A percentile compares a stretch with the other conserved stretches of the same genome.
Conservation (phyloP, 1,140 invertebrate genomes). For the Papilio glaucus region DNA sequence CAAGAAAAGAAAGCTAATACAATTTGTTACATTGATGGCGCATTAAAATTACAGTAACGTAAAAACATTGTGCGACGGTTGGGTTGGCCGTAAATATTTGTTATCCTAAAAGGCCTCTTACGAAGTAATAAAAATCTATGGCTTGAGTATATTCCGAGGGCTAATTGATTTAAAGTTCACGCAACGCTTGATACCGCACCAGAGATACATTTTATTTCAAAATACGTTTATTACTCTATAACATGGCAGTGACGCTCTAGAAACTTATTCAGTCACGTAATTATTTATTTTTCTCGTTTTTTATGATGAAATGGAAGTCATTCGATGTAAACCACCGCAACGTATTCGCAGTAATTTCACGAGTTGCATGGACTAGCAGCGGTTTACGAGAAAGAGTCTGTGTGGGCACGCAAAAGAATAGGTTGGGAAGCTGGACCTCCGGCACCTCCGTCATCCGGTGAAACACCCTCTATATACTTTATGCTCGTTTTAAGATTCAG, state of each 20-base stretch:
- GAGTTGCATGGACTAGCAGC: too few species aligned
- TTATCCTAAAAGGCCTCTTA: conserved; percentile 39
- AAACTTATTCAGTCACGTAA: too few species aligned
- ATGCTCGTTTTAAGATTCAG: too few species aligned
- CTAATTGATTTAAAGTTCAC: conserved; percentile 37
- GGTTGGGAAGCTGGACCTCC: too few species aligned
- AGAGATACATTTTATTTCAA: not conserved
- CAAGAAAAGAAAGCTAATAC: not conserved
- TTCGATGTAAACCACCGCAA: too few species aligned
- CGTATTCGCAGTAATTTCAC: too few species aligned
- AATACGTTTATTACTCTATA: not conserved
- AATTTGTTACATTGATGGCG: conserved; percentile 17
- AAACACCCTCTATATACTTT: too few species aligned
- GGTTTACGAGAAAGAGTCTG: too few species aligned
- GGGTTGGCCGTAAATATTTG: conserved; percentile 33
- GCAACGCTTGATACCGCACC: not conserved
- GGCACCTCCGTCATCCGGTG: too few species aligned
- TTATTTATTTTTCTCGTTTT: too few species aligned
- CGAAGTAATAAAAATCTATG: conserved; percentile 34
- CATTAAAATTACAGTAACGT: conserved; percentile 26
- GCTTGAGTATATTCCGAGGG: conserved; percentile 23
- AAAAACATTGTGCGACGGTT: conserved; percentile 28
- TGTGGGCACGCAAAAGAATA: too few species aligned
- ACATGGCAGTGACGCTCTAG: not conserved
- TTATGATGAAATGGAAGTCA: too few species aligned